Evolutionary conservation across 1,140 invertebrate genomes (phyloP).

Genomic region (Pinna nobilis): DNA sequence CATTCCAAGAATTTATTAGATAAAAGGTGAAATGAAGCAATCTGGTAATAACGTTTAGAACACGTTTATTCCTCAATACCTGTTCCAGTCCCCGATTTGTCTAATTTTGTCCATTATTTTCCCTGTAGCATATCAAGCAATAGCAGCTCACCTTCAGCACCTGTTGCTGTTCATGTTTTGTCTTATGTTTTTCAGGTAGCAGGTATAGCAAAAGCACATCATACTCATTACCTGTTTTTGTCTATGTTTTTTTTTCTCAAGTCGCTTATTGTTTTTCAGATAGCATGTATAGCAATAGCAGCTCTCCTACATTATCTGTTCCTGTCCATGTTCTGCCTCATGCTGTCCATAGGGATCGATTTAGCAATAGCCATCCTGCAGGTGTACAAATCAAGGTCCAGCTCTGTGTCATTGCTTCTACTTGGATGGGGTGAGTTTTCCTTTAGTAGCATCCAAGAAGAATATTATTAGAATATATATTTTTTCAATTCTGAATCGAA

Average conservation of each 20-base stretch:
- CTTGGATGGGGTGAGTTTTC: conserved; percentile 18
- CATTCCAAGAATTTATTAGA: no score
- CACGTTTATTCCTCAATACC: no score
- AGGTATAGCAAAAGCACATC: neutral
- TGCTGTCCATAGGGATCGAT: conserved; percentile 13
- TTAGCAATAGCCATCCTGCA: conserved; percentile 12
- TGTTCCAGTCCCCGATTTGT: no score
- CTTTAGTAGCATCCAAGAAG: neutral
- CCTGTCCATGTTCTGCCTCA: conserved; percentile 27
- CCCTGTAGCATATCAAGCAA: no score
- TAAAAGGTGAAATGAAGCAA: no score
- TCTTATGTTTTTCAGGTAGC: no score
- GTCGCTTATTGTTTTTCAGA: neutral
- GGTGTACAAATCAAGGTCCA: conserved; percentile 24
- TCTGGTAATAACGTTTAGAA: no score
- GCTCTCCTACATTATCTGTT: conserved; percentile 27
- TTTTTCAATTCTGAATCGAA: no score
- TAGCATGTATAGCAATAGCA: conserved; percentile 13
- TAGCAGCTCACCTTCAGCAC: no score
- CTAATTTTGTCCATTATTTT: no score
- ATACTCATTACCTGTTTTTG: neutral
- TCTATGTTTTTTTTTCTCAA: neutral
- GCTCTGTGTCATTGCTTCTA: conserved; percentile 2
- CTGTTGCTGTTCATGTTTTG: no score
- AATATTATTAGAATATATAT: no score